These are phyloP conservation scores for Clarias macrocephalus DNA, from an alignment of 2,113 vertebrate genomes.

Conservation along the genomic window DNA sequence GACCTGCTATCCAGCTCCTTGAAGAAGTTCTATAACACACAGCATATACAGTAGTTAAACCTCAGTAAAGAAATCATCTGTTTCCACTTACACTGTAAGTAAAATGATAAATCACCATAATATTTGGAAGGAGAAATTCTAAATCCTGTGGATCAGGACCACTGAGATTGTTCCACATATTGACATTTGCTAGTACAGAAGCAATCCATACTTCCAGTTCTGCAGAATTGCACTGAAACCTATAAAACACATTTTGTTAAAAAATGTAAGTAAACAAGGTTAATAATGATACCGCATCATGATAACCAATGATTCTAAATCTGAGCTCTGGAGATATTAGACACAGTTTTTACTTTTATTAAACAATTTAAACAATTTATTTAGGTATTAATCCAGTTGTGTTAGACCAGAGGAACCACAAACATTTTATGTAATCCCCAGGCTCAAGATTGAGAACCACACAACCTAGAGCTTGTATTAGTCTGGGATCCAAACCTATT, in stretches of 20 bases:
- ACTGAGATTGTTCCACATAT: conserved; percentile 75
- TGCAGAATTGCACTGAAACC: conserved; percentile 77
- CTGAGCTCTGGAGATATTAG: background rate
- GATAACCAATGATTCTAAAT: background rate
- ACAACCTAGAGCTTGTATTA: background rate
- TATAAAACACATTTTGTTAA: conserved; percentile 60
- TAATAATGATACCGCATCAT: background rate
- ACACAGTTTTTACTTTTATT: background rate
- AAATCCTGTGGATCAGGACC: conserved; percentile 69
- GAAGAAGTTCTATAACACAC: conserved; percentile 75
- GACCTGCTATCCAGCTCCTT: conserved; percentile 80
- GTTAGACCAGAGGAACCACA: background rate
- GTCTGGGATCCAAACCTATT: conserved; percentile 77
- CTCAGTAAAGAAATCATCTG: background rate
- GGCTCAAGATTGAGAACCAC: background rate
- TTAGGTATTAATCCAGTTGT: background rate
- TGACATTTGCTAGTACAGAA: conserved; percentile 74
- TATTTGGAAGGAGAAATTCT: conserved; percentile 68
- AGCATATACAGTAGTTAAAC: background rate
- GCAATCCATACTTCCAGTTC: conserved; percentile 79
- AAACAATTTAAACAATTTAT: background rate
- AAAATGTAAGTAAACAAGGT: conserved; percentile 30
- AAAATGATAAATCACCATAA: conserved; percentile 75
- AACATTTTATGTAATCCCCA: background rate
- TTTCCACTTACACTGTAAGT: background rate